Evolutionary conservation across 2,113 vertebrate genomes (phyloP).

Genomic region (Psittacus erithacus): DNA sequence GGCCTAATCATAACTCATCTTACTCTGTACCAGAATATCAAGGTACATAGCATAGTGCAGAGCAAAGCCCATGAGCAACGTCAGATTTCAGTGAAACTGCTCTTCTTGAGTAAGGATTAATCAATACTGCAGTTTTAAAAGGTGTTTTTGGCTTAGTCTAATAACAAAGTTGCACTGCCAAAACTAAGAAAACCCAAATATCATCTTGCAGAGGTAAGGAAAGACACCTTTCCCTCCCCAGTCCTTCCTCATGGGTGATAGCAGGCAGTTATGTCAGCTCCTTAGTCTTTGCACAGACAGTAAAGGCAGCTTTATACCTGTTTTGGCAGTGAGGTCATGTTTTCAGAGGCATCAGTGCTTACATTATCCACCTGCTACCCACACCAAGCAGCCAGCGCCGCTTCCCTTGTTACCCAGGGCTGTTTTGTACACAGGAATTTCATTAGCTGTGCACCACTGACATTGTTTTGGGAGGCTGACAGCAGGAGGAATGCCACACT

Average conservation of each 20-base stretch:
- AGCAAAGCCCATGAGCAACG: neutral
- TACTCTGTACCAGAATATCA: neutral
- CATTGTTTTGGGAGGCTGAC: neutral
- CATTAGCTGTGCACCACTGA: neutral
- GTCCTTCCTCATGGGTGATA: neutral
- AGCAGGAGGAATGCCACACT: neutral
- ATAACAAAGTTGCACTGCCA: neutral
- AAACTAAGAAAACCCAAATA: neutral
- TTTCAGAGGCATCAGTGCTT: neutral
- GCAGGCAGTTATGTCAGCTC: neutral
- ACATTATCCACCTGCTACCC: neutral
- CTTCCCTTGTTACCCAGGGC: neutral
- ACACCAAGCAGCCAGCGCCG: rapidly evolving
- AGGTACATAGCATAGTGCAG: neutral
- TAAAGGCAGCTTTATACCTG: neutral
- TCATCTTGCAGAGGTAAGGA: neutral
- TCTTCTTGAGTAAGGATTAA: neutral
- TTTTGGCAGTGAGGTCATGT: neutral
- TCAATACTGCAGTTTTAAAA: neutral
- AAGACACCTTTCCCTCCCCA: neutral
- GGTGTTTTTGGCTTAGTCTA: neutral
- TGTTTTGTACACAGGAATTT: neutral
- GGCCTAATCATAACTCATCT: neutral
- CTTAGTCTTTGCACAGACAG: neutral
- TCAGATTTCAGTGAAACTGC: neutral